Base-by-base conservation (phyloP, 2,888 invertebrate species). In the Resseliella maxima region DNA sequence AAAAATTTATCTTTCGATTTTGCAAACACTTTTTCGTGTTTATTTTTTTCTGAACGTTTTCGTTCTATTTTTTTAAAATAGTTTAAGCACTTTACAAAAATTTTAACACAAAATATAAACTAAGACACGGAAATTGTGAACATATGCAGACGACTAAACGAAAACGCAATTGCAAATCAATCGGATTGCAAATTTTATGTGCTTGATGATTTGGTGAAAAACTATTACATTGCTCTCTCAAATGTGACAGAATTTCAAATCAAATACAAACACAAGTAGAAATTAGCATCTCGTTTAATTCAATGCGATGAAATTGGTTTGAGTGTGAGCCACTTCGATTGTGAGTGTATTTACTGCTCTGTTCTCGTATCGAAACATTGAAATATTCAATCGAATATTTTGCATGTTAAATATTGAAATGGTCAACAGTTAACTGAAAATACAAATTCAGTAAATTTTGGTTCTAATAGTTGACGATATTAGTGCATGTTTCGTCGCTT, bases 61-160 rank as follows among this genome's bases (percentile, higher is more conserved):
- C 59, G 1, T 8, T 24, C 24, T n/a, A n/a, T n/a, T n/a, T n/a
- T n/a, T n/a, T n/a, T n/a, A 59, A 59, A 24, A 59, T 24, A 24
- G 24, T 59, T 59, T 35, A 72, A 72, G 31, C 72, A 72, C 31
- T 72, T 72, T 6, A 31, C 72, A 72, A 59, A 59, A 59, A 59
- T 24, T 24, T 24, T 59, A 59, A 24, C 12, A 6, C 12, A 59
- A 59, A 24, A 59, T 18, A 72, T 31, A 31, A 31, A 15, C 8
- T 50, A 50, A 50, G 18, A 72, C 72, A 72, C 3, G 6, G 15
- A 31, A 31, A 50, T 15, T 50, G 35, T 27, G 31, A 35, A 3
- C 15, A 35, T 35, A 35, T 72, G 72, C 72, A 12, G 8, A 3
- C 72, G 35, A 72, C 31, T 35, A 72, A 72, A 8, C 31, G 5